A percentile compares a stretch with the other conserved stretches of the same genome.
Evolutionary conservation across 92 coral and sea anemone species (phyloP).

Genomic region (Parazoanthus atlanticus): DNA sequence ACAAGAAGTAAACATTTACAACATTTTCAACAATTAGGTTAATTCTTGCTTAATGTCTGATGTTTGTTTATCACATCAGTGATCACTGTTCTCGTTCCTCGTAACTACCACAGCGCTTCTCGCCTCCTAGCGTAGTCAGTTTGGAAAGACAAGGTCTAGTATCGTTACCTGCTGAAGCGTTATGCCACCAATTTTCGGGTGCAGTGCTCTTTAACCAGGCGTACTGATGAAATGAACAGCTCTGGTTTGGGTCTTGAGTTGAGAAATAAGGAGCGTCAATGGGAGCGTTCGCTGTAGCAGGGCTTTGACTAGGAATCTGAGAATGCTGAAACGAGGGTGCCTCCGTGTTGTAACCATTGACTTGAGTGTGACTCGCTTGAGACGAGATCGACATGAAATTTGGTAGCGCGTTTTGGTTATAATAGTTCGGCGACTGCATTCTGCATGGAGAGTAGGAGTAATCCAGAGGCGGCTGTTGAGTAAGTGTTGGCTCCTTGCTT

Average conservation of each 20-base stretch:
- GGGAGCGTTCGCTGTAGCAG: conserved; percentile 63
- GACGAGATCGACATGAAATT: conserved; percentile 87
- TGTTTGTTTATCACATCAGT: conserved; percentile 55
- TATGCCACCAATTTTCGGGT: conserved; percentile 88
- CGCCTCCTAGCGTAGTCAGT: background rate
- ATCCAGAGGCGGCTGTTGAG: conserved; percentile 78
- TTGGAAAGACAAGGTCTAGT: conserved; percentile 31
- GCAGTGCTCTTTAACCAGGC: conserved; percentile 98
- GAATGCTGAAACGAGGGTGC: conserved; percentile 83
- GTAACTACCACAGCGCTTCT: conserved; percentile 24
- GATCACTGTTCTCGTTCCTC: conserved; percentile 15
- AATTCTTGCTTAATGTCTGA: conserved; percentile 56
- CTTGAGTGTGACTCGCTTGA: conserved; percentile 89
- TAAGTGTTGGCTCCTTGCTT: conserved; percentile 75
- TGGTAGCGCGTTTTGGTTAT: conserved; percentile 89
- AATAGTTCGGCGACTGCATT: conserved; percentile 98
- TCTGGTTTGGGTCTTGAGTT: conserved; percentile 75
- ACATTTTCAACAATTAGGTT: conserved; percentile 66
- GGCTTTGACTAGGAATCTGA: conserved; percentile 80
- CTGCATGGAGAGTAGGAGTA: conserved; percentile 96
- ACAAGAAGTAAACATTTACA: conserved; percentile 43
- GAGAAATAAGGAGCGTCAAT: conserved; percentile 83
- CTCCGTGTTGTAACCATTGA: conserved; percentile 85
- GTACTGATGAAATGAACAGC: conserved; percentile 96
- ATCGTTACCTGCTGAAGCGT: conserved; percentile 66